Base-by-base conservation (phyloP, 2,113 vertebrate genomes). In the Lophotis ruficrista region DNA sequence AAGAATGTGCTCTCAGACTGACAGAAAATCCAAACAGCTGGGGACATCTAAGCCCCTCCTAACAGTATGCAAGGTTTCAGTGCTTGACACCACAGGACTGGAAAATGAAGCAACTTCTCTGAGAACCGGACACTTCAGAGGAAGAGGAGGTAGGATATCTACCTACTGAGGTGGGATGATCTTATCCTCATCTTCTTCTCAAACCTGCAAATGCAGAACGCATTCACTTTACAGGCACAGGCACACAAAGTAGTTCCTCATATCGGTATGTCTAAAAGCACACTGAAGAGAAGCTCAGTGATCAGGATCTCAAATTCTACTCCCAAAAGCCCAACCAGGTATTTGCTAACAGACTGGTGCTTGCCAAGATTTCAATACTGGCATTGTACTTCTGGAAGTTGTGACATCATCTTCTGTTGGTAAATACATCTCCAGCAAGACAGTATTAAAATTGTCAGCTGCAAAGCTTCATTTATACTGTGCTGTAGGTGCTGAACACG, bases 151-250 rank as follows among this genome's bases (percentile, higher is more conserved):
- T 8, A 45, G 35, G 23, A 6, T 31, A 38, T 10, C 33, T 38
- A 9, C 21, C 31, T 51, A 10, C 5, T 20, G 11, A 25, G 7
- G 24, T 21, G 10, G 21, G 20, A 61, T 28, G 10, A 31, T 48
- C 30, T 65, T 15, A 79, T 12, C 17, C 35, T 18, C 14, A 28
- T 27, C 48, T 45, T 60, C 53, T 64, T 58, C 27, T 17, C 54
- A 27, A 83, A 41, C 30, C 25, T 69, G n/a, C 22, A 43, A 62
- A 45, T 24, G 9, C 56, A 58, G 64, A 45, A 58, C 5, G 33
- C 23, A 5, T 37, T 72, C 25, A 30, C 30, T 28, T 75, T 8
- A 24, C 14, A 61, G 0, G 0, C n/a, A 10, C 0, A 37, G 70
- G 12, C 48, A 82, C 43, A 50, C 27, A 17, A 75, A n/a, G 23